phyloP scores from a whole-genome alignment of 2,797 vertebrate genomes.

The Vespertilio murinus region DNA sequence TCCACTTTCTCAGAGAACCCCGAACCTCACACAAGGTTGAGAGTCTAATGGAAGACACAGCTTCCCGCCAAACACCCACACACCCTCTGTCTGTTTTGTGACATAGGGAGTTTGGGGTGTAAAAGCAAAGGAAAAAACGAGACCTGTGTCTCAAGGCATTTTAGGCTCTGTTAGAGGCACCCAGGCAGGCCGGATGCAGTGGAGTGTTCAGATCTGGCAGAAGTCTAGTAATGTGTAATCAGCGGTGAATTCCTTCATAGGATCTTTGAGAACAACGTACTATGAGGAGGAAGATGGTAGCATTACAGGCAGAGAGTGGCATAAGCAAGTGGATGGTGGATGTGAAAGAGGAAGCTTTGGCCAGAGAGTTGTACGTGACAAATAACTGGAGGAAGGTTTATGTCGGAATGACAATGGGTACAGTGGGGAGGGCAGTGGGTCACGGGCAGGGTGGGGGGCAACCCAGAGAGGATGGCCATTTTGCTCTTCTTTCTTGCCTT shows the following conservation, averaged over 20 bases:
- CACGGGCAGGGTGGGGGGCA: not conserved
- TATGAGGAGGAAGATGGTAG: not conserved
- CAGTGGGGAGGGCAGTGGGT: not conserved
- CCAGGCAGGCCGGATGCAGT: not conserved
- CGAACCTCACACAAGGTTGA: not conserved
- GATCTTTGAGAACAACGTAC: not conserved
- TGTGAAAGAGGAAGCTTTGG: not conserved
- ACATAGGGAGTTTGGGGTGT: not conserved
- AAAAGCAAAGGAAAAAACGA: not conserved
- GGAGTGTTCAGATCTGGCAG: constrained; percentile 2
- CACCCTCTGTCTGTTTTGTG: not conserved
- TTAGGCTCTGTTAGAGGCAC: not conserved
- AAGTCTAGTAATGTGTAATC: not conserved
- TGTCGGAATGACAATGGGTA: not conserved
- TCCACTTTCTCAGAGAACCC: not conserved
- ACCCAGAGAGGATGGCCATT: not conserved
- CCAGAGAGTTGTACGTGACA: not conserved
- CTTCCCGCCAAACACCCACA: not conserved
- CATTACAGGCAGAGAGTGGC: not conserved
- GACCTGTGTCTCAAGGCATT: not conserved
- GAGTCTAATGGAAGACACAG: not conserved
- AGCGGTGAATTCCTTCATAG: not conserved
- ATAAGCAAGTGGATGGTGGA: not conserved
- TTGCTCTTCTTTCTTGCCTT: not conserved
- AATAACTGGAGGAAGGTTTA: not conserved